These are phyloP conservation scores for Chelon auratus DNA, from an alignment of 2,797 vertebrate species.

Conservation along the genomic window DNA sequence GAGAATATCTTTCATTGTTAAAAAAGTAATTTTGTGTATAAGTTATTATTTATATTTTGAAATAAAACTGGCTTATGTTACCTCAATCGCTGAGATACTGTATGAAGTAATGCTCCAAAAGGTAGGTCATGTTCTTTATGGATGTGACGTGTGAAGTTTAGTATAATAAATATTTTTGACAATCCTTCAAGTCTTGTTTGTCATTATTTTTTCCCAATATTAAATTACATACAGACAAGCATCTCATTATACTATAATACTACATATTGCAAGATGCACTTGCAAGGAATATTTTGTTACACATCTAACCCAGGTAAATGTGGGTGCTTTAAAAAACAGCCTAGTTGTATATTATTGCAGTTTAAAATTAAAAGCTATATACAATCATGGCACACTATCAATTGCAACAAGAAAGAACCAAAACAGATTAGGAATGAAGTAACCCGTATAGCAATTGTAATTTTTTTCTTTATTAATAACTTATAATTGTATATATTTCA, in stretches of 20 bases:
- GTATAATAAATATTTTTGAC: conserved; percentile 71
- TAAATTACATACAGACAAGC: too few species aligned
- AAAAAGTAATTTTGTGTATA: conserved; percentile 67
- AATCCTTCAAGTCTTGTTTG: conserved; percentile 37
- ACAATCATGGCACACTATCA: too few species aligned
- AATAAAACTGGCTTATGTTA: conserved; percentile 40
- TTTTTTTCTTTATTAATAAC: too few species aligned
- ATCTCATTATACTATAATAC: background rate
- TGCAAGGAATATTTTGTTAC: background rate
- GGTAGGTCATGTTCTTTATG: conserved; percentile 34
- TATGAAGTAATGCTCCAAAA: conserved; percentile 31
- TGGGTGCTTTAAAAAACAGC: too few species aligned
- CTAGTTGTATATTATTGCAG: too few species aligned
- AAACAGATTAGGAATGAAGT: too few species aligned
- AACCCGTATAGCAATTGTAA: too few species aligned
- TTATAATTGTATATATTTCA: too few species aligned
- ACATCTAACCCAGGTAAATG: too few species aligned
- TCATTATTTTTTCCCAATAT: background rate
- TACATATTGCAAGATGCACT: background rate
- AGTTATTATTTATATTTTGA: conserved; percentile 72
- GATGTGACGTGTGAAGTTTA: conserved; percentile 47
- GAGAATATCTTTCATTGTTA: conserved; percentile 53
- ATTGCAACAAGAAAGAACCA: too few species aligned
- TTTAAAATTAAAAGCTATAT: too few species aligned
- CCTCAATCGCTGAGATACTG: conserved; percentile 7